Evolutionary conservation across 2,113 vertebrate genomes (phyloP).

Genomic region (Ctenodactylus gundi): DNA sequence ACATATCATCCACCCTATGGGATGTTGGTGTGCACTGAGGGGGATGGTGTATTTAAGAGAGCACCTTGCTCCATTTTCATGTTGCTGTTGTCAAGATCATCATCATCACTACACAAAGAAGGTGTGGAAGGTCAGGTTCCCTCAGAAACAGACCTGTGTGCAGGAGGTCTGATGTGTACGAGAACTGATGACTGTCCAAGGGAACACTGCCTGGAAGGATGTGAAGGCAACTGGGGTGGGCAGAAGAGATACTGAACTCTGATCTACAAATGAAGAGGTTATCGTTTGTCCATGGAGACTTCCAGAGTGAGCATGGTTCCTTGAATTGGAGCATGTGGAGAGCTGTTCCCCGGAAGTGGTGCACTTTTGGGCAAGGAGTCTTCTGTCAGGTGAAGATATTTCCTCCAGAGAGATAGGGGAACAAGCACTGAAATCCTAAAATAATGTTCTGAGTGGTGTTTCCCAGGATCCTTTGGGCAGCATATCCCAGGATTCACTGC

Average conservation of each 20-base stretch:
- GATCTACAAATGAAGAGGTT: background rate
- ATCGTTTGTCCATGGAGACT: background rate
- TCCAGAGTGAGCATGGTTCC: background rate
- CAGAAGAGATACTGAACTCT: background rate
- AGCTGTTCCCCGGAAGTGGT: no score
- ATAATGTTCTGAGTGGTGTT: no score
- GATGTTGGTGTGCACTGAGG: background rate
- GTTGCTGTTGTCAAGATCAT: background rate
- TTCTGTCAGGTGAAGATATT: background rate
- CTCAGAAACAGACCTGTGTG: background rate
- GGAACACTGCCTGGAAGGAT: fast-evolving
- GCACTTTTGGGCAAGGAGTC: background rate
- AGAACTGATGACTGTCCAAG: background rate
- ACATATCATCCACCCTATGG: no score
- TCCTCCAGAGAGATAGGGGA: background rate
- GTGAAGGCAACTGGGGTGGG: background rate
- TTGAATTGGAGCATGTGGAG: background rate
- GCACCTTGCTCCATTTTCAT: background rate
- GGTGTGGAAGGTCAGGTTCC: background rate
- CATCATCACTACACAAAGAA: background rate
- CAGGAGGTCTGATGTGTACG: background rate
- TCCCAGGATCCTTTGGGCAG: no score
- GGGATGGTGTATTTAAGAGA: background rate
- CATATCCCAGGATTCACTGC: background rate
- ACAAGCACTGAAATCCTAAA: background rate